Evolutionary conservation across 2,888 invertebrate species (phyloP), one percentile per base, ranked within the genome.

Genomic region (Xanthostigma xanthostigma): DNA sequence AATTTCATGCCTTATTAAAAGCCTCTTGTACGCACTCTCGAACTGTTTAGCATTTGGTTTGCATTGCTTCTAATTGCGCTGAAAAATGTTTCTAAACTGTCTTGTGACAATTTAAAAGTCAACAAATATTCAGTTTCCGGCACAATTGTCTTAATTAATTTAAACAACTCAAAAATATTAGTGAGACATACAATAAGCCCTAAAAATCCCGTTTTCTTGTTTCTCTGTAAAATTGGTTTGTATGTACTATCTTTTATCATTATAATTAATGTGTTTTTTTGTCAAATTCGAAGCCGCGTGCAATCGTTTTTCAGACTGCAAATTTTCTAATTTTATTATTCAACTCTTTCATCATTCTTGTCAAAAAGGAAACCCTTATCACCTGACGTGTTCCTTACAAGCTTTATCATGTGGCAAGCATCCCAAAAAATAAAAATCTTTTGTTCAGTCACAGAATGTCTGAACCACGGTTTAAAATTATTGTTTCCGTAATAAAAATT

Each of bases 61-160:
- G 42, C 50, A 33, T 52, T 44, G n/a, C 47, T 43, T 6, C 54
- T 41, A 17, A 56, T 46, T 9, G 50, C 53, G 36, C 48, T 44
- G 40, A 53, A 56, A 44, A 56, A 55, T 37, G 50, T 53, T 44
- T 55, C 56, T 11, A 56, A 34, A 35, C 52, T 49, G 38, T 55
- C 56, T 42, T 54, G 52, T 12, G 41, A 50, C 13, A 54, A 35
- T 42, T 55, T 51, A 17, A 38, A 51, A 9, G 47, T 49, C 36
- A 51, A 46, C 13, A 53, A 36, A 37, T 52, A 52, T 36, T 36
- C 40, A 36, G 51, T 36, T 36, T 44, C 49, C 35, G 44, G 17
- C 12, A 13, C 12, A n/a, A n/a, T n/a, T n/a, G n/a, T n/a, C 17
- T 48, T 48, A 34, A 48, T 45, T 43, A 50, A 14, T 17, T 50